A percentile compares a stretch with the other conserved stretches of the same genome.
phyloP scores from a whole-genome alignment of 1,140 invertebrate species.

The Melanaphis sacchari region DNA sequence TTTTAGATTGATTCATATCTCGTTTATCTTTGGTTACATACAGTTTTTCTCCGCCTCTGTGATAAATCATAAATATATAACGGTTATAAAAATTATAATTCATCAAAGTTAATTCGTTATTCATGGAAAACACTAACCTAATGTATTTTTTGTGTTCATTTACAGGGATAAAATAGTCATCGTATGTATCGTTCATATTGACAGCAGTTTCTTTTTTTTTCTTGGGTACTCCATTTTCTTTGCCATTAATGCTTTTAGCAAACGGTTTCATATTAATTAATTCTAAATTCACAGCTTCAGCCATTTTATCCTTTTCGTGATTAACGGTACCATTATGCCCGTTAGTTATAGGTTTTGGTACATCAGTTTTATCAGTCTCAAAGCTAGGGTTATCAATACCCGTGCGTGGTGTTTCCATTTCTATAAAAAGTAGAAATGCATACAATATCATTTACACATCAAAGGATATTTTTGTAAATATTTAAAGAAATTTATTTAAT shows the following conservation, averaged over 20 bases:
- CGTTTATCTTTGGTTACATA: constrained; percentile 82
- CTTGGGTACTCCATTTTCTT: constrained; percentile 61
- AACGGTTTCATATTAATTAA: constrained; percentile 74
- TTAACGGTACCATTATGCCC: constrained; percentile 30
- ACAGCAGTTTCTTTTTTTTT: constrained; percentile 74
- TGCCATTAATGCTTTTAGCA: constrained; percentile 63
- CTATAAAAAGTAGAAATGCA: not conserved
- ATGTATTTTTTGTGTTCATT: constrained; percentile 85
- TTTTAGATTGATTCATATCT: constrained; percentile 68
- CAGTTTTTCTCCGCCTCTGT: constrained; percentile 74
- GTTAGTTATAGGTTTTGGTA: constrained; percentile 46
- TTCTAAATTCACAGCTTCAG: constrained; percentile 81
- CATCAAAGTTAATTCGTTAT: not conserved
- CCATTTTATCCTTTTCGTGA: constrained; percentile 65
- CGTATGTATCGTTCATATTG: constrained; percentile 77
- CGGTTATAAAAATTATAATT: not conserved
- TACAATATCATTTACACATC: not conserved
- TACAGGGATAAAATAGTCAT: constrained; percentile 84
- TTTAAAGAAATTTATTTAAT: not conserved
- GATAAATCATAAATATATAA: not conserved
- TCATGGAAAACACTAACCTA: constrained; percentile 69
- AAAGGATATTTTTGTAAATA: not conserved
- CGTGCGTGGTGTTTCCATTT: constrained; percentile 60
- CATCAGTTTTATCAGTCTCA: constrained; percentile 53
- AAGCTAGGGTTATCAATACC: constrained; percentile 61